A percentile compares a stretch with the other conserved stretches of the same genome.
phyloP scores from a whole-genome alignment of 2,888 invertebrate genomes.

The Griposia aprilina region DNA sequence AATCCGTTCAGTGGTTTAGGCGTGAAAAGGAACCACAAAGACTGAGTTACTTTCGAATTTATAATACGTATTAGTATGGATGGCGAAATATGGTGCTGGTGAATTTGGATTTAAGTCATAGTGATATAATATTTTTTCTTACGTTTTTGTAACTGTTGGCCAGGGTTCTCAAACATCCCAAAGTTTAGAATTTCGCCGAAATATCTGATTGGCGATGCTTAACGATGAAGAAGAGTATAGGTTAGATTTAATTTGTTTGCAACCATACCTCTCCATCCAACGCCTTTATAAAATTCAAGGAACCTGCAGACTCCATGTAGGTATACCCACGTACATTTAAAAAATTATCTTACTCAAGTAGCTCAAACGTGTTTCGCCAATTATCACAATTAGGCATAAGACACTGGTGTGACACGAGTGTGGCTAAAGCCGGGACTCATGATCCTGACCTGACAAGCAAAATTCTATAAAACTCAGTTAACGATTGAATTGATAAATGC shows the following conservation, averaged over 20 bases:
- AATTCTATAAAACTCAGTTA: not conserved
- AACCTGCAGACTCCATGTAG: not conserved
- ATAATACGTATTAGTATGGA: too few relatives aligned
- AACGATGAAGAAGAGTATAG: not conserved
- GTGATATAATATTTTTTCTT: not conserved
- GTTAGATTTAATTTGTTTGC: not conserved
- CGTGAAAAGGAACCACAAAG: too few relatives aligned
- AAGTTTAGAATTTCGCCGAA: not conserved
- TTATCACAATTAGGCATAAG: constrained; percentile 21
- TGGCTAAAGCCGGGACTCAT: not conserved
- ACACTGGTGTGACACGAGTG: not conserved
- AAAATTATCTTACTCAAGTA: not conserved
- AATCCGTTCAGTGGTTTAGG: too few relatives aligned
- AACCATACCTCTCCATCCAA: not conserved
- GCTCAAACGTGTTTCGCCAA: constrained; percentile 19
- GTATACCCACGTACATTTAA: not conserved
- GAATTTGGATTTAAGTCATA: too few relatives aligned
- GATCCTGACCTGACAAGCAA: too few relatives aligned
- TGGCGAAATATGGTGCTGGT: too few relatives aligned
- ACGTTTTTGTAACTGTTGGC: not conserved
- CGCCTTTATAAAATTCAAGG: not conserved
- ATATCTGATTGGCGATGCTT: not conserved
- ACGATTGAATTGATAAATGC: not conserved
- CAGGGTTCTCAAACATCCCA: not conserved
- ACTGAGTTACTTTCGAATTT: too few relatives aligned